phyloP scores from a whole-genome alignment of 2,888 invertebrate genomes.

The Gandaritis pyraliata region DNA sequence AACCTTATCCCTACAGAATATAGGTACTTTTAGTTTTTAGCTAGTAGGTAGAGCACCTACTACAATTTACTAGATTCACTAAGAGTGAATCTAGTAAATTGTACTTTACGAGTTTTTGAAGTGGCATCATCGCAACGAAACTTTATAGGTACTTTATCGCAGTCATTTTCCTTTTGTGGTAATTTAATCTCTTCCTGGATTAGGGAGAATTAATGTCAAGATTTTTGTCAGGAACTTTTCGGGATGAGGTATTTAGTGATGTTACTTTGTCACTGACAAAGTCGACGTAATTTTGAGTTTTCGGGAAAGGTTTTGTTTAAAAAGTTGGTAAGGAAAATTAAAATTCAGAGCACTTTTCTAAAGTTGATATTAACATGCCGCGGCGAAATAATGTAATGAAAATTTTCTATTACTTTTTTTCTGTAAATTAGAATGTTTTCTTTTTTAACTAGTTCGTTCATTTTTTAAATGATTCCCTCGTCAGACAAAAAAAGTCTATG shows the following conservation, averaged over 20 bases:
- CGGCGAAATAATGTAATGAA: too few relatives aligned
- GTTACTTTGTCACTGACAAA: constrained; percentile 44
- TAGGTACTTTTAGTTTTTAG: too few relatives aligned
- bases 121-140: constrained; percentile 62
- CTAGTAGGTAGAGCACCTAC: too few relatives aligned
- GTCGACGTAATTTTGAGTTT: constrained; percentile 15
- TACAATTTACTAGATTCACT: not conserved
- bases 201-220: constrained; percentile 50
- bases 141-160: constrained; percentile 55
- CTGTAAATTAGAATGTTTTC: too few relatives aligned
- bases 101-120: constrained; percentile 65
- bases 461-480: too few relatives aligned
- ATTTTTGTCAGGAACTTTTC: constrained; percentile 45
- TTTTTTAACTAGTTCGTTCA: too few relatives aligned
- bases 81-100: constrained; percentile 44
- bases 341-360: not conserved
- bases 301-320: constrained; percentile 7
- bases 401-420: too few relatives aligned
- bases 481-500: too few relatives aligned
- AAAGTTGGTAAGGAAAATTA: not conserved
- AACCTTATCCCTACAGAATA: too few relatives aligned
- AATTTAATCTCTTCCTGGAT: constrained; percentile 71
- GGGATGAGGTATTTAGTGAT: constrained; percentile 55
- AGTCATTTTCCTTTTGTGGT: constrained; percentile 67
- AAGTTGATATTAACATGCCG: not conserved